Conservation (phyloP, 2,797 vertebrate genomes). For the Xiphophorus birchmanni region DNA sequence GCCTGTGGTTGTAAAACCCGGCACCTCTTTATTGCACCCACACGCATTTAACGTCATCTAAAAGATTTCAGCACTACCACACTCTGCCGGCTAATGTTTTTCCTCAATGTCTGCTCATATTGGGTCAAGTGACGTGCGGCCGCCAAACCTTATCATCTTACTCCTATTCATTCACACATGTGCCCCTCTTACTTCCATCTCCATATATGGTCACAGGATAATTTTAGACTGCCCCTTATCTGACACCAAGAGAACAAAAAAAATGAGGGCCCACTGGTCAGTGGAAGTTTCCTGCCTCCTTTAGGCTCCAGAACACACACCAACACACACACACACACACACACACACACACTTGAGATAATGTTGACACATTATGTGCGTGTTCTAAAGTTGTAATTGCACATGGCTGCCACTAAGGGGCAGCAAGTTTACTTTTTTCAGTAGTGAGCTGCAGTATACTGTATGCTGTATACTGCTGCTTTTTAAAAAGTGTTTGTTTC, state of each 20-base stretch:
- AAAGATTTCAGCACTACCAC: background rate
- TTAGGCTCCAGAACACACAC: slow-evolving; percentile 26
- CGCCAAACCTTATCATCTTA: slow-evolving; percentile 4
- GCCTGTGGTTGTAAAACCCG: slow-evolving; percentile 11
- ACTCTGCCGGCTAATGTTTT: background rate
- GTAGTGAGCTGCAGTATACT: background rate
- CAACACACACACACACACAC: background rate
- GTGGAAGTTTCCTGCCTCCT: slow-evolving; percentile 36
- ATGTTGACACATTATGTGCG: background rate
- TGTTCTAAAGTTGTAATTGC: slow-evolving; percentile 14
- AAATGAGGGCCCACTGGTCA: slow-evolving; percentile 23
- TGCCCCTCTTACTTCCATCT: slow-evolving; percentile 10
- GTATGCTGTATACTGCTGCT: background rate
- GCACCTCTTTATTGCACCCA: slow-evolving; percentile 24
- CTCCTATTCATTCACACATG: slow-evolving; percentile 38
- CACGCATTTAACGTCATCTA: background rate
- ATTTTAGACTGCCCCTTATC: slow-evolving; percentile 63
- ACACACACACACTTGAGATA: slow-evolving; percentile 5
- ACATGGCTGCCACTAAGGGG: slow-evolving; percentile 34
- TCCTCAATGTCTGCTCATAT: background rate
- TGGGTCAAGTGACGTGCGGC: slow-evolving; percentile 6
- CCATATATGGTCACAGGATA: slow-evolving; percentile 69
- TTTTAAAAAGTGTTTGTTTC: background rate
- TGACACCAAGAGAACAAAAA: slow-evolving; percentile 52
- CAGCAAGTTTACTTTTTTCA: slow-evolving; percentile 17